Base-by-base conservation (phyloP, 2,888 invertebrate genomes). In the Hirtodrosophila histrioides region DNA sequence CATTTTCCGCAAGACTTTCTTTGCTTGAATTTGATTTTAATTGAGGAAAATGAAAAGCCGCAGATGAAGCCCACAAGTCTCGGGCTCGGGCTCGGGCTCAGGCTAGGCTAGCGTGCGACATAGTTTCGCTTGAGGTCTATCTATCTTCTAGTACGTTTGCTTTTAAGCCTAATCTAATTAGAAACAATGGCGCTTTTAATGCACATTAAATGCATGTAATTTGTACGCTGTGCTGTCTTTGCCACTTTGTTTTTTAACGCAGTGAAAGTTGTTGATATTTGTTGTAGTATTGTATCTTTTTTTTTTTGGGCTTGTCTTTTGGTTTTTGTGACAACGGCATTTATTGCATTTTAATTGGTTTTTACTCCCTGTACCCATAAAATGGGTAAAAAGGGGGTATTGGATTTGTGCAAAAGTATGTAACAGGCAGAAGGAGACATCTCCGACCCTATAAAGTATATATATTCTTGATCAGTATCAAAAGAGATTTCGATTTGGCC, bases 101-200 rank as follows among this genome's bases (percentile, higher is more conserved):
- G 48, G 31, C 49, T 46, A 27, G 55, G 48, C 60, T 76, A 70
- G 84, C 78, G 84, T 79, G 78, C 75, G 86, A 82, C 86, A 83
- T 72, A 84, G 82, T 81, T 81, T 85, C 73, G 70, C 69, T 56
- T 64, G 63, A 48, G 53, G 58, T 56, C 73, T 75, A 58, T 69
- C 72, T 64, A 58, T 69, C 72, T 64, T 76, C 69, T 69, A 56
- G 54, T 49, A 46, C 49, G 46, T 46, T 48, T 41, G 31, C 35
- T 35, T 54, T 51, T 67, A 69, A 73, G 69, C 65, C 75, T 84
- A 87, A 84, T 84, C 84, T 82, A 87, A 84, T 84, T 84, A 84
- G 87, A 85, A 77, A 78, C 85, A 77, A 77, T 75, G 66, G 57
- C 57, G 69, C 53, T 51, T 64, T 78, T 70, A 78, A 75, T 83